Percentiles rank a stretch among this genome's conserved stretches.
Evolutionary conservation across 2,113 vertebrate species (phyloP).

Genomic region (Psophia crepitans): DNA sequence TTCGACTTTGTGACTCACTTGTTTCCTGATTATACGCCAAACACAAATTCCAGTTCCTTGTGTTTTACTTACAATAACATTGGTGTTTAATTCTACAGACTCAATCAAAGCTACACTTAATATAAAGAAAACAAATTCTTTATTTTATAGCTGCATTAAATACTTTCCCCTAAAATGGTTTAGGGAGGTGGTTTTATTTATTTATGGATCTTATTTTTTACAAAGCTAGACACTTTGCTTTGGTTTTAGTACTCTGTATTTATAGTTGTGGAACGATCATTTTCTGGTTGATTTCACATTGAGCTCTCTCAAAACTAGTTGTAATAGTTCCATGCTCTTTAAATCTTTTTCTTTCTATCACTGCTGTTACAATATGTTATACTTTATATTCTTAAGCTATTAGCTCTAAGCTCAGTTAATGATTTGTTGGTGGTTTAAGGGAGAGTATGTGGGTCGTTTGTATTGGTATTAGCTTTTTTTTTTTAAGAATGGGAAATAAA

Average conservation of each 20-base stretch:
- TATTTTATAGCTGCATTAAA: constrained; percentile 76
- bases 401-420: constrained; percentile 66
- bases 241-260: constrained; percentile 72
- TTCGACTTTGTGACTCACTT: constrained; percentile 49
- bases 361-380: constrained; percentile 61
- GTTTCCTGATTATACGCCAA: constrained; percentile 53
- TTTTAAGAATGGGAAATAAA: constrained; percentile 38
- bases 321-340: constrained; percentile 69
- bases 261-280: constrained; percentile 69
- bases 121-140: constrained; percentile 71
- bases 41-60: constrained; percentile 56
- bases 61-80: constrained; percentile 70
- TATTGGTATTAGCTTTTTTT: neutral
- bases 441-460: neutral
- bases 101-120: constrained; percentile 74
- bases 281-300: constrained; percentile 80
- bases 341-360: constrained; percentile 69
- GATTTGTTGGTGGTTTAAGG: constrained; percentile 55
- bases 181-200: constrained; percentile 42
- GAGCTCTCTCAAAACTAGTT: constrained; percentile 71
- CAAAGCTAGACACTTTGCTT: constrained; percentile 62
- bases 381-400: constrained; percentile 70
- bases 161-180: constrained; percentile 73
- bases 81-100: constrained; percentile 71
- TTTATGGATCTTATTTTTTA: constrained; percentile 67